phyloP scores from a whole-genome alignment of 2,797 vertebrate species.

The Anabas testudineus region DNA sequence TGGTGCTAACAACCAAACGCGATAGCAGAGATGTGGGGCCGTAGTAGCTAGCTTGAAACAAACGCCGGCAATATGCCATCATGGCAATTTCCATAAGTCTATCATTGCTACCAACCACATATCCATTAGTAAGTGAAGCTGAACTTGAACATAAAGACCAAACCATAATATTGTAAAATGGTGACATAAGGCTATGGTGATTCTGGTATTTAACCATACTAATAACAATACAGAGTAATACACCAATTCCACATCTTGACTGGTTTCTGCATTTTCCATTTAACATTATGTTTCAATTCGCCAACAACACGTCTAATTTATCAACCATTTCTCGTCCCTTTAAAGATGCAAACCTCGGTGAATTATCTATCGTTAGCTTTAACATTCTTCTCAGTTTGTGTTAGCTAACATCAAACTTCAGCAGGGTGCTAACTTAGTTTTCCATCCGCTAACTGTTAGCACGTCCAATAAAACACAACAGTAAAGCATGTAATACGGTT shows the following conservation, averaged over 20 bases:
- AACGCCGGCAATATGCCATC: conserved; percentile 37
- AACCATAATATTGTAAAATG: not conserved
- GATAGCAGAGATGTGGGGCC: conserved; percentile 32
- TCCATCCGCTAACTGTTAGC: conserved; percentile 24
- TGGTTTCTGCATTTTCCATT: not conserved
- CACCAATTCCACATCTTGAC: conserved; percentile 12
- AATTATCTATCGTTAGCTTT: not conserved
- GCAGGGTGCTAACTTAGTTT: conserved; percentile 47
- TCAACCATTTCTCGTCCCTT: not conserved
- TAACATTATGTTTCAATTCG: not conserved
- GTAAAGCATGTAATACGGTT: not conserved
- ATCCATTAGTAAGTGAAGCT: not conserved
- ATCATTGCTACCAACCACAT: too few relatives aligned
- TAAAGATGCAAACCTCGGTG: rapidly evolving
- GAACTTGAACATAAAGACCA: conserved; percentile 3
- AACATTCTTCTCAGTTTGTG: conserved; percentile 6
- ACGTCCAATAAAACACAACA: conserved; percentile 5
- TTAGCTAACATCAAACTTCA: conserved; percentile 51
- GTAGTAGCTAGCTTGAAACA: conserved; percentile 40
- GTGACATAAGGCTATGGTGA: not conserved
- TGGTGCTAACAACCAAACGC: conserved; percentile 35
- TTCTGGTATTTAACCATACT: not conserved
- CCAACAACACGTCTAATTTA: rapidly evolving
- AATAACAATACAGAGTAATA: not conserved
- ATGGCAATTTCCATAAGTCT: not conserved